Conservation (phyloP, 2,113 vertebrate genomes). For the Diphyllodes magnificus region DNA sequence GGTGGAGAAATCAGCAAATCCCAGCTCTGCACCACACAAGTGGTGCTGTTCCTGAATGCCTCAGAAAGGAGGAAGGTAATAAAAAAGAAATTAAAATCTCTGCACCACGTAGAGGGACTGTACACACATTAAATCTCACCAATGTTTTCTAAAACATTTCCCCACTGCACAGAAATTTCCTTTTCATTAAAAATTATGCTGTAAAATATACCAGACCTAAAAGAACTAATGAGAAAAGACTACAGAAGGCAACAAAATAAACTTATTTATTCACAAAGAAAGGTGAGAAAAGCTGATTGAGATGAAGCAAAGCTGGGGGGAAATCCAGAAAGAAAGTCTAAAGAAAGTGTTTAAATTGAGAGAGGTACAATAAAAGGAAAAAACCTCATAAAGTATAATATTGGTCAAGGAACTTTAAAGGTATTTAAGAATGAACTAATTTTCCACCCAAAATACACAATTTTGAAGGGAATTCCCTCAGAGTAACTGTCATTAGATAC, state of each 20-base stretch:
- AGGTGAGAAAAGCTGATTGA: neutral
- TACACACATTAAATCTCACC: neutral
- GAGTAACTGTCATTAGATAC: neutral
- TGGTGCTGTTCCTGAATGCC: neutral
- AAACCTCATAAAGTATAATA: neutral
- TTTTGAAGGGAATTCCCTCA: neutral
- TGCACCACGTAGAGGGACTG: neutral
- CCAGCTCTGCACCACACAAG: neutral
- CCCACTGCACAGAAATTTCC: neutral
- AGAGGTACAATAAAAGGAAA: neutral
- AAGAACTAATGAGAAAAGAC: neutral
- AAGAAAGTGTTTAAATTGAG: neutral
- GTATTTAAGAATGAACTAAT: neutral
- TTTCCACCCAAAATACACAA: neutral
- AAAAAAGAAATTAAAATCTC: neutral
- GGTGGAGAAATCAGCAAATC: neutral
- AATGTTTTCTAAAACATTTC: neutral
- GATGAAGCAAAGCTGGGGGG: neutral
- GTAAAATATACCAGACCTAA: neutral
- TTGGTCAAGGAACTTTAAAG: neutral
- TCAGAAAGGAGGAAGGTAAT: neutral
- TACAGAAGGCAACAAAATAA: neutral
- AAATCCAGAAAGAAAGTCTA: neutral
- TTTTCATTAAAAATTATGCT: neutral
- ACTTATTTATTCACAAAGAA: neutral